phyloP scores from a whole-genome alignment of 2,888 invertebrate species.

The Syrphus vitripennis region DNA sequence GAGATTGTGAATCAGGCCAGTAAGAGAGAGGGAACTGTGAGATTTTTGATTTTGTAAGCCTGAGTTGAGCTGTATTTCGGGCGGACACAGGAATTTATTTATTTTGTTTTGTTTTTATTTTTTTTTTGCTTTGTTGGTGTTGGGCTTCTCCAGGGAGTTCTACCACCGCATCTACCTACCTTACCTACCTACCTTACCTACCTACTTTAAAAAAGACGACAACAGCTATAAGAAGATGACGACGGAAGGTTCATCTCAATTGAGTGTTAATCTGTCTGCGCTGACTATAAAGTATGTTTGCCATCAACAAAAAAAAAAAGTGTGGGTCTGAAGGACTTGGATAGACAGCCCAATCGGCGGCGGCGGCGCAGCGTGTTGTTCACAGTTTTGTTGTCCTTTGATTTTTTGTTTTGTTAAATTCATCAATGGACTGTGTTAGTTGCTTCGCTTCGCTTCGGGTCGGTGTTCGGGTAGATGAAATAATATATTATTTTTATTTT shows the following conservation, averaged over 20 bases:
- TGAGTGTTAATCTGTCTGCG: constrained; percentile 68
- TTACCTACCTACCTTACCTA: too few relatives aligned
- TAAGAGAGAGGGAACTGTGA: constrained; percentile 10
- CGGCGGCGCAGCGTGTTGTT: constrained; percentile 19
- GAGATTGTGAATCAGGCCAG: constrained; percentile 29
- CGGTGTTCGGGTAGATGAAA: background rate
- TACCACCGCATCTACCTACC: too few relatives aligned
- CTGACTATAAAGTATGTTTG: background rate
- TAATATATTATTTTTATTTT: constrained; percentile 19
- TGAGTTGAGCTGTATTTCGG: constrained; percentile 5
- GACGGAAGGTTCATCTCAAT: constrained; percentile 47
- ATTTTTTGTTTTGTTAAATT: constrained; percentile 36
- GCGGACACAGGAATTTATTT: constrained; percentile 15
- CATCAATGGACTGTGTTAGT: constrained; percentile 56
- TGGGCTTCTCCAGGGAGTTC: constrained; percentile 32
- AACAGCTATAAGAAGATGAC: background rate
- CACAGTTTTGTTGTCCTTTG: constrained; percentile 47
- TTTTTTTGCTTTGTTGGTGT: background rate
- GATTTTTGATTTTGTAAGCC: background rate
- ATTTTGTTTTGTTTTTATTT: constrained; percentile 19
- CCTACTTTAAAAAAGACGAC: background rate
- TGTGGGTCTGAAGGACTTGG: background rate
- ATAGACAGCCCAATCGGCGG: background rate
- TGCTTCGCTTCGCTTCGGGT: background rate
- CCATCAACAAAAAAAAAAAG: too few relatives aligned